These are phyloP conservation scores for Amiota communis DNA, from an alignment of 2,888 invertebrate species.

Conservation along the genomic window DNA sequence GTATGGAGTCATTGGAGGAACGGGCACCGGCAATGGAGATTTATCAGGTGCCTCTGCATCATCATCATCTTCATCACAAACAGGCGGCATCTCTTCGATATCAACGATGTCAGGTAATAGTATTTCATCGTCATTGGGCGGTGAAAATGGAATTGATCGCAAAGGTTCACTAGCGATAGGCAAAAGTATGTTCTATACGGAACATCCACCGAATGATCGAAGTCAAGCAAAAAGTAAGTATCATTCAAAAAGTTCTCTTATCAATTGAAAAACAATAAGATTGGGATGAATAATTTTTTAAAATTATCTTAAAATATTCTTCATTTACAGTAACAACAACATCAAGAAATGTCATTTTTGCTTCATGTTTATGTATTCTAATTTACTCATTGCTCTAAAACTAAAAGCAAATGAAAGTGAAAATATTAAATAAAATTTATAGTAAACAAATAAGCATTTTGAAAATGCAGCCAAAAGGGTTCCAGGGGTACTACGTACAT, in stretches of 20 bases:
- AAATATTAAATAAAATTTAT: background rate
- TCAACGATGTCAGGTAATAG: conserved; percentile 57
- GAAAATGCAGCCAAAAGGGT: conserved; percentile 63
- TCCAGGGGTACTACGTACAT: conserved; percentile 15
- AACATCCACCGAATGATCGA: conserved; percentile 73
- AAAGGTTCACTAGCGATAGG: conserved; percentile 73
- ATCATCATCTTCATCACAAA: conserved; percentile 57
- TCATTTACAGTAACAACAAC: conserved; percentile 19
- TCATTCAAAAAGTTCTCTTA: background rate
- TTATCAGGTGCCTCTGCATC: conserved; percentile 63
- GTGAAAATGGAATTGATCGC: conserved; percentile 56
- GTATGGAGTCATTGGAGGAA: conserved; percentile 55
- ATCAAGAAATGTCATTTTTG: conserved; percentile 7
- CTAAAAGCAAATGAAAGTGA: conserved; percentile 29
- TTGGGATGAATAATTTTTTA: no score
- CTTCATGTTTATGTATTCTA: conserved; percentile 1
- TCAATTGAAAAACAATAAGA: background rate
- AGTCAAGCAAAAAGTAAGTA: conserved; percentile 66
- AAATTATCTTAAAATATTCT: background rate
- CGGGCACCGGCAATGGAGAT: conserved; percentile 48
- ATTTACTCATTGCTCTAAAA: conserved; percentile 35
- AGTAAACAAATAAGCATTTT: conserved; percentile 48
- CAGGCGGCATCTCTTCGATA: conserved; percentile 49
- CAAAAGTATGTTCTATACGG: conserved; percentile 73
- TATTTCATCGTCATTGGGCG: conserved; percentile 54